These are phyloP conservation scores for Telenomus remus DNA, from an alignment of 1,140 invertebrate species.

Conservation along the genomic window DNA sequence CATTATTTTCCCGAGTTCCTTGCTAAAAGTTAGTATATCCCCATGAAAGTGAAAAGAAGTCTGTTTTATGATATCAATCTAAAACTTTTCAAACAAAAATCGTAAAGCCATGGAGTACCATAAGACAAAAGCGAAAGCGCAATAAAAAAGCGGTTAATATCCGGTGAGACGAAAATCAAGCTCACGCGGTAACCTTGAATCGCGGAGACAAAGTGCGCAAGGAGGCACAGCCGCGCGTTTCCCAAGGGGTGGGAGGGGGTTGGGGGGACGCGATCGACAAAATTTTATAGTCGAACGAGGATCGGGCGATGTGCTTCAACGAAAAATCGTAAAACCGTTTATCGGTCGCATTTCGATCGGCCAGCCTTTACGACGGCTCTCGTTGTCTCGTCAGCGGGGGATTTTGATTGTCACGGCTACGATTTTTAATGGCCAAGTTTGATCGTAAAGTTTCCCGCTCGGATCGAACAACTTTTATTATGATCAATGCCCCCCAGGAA, in stretches of 20 bases:
- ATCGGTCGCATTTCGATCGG: constrained; percentile 49
- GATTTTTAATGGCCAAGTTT: constrained; percentile 49
- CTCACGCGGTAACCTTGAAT: constrained; percentile 45
- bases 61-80: no score
- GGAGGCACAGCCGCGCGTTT: constrained; percentile 23
- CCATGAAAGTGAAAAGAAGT: no score
- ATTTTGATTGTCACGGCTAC: constrained; percentile 49
- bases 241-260: constrained; percentile 32
- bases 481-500: constrained; percentile 35
- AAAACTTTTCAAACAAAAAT: no score
- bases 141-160: constrained; percentile 19
- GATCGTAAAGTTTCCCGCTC: constrained; percentile 45
- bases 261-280: constrained; percentile 41
- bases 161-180: constrained; percentile 19
- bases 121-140: background rate
- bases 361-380: constrained; percentile 49
- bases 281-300: constrained; percentile 46
- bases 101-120: background rate
- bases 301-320: constrained; percentile 31
- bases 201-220: constrained; percentile 29
- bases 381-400: constrained; percentile 49
- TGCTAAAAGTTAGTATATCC: no score
- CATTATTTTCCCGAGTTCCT: no score
- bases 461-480: constrained; percentile 42
- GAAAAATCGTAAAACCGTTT: constrained; percentile 61